Evolutionary conservation across 2,797 vertebrate species (phyloP).

Genomic region (Hafferia zeledoni): DNA sequence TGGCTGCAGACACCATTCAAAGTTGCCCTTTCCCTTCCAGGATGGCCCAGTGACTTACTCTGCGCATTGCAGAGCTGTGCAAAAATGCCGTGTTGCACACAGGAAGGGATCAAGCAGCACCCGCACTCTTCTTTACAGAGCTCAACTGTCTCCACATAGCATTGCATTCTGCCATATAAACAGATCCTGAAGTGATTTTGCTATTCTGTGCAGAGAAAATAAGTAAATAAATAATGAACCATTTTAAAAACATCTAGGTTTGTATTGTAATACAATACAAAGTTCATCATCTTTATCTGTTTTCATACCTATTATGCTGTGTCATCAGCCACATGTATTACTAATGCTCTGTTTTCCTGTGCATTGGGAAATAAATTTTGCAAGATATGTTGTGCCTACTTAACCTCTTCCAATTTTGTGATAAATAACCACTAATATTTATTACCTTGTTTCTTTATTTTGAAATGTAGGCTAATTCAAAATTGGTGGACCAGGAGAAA

Average conservation of each 20-base stretch:
- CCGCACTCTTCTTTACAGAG: background rate
- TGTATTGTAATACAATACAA: background rate
- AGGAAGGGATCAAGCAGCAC: background rate
- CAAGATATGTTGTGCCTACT: background rate
- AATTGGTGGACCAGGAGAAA: constrained; percentile 93
- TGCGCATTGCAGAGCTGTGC: fast-evolving
- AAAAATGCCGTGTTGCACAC: background rate
- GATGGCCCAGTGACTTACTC: background rate
- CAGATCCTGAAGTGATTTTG: background rate
- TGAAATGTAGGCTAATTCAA: constrained; percentile 83
- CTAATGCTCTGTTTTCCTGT: background rate
- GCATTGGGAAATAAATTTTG: background rate
- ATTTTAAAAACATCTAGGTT: background rate
- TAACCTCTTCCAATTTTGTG: background rate
- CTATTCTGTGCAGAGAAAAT: background rate
- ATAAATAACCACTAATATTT: background rate
- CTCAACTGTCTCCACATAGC: background rate
- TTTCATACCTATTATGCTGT: background rate
- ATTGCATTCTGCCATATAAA: background rate
- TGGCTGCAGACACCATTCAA: background rate
- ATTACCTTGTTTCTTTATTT: constrained; percentile 23
- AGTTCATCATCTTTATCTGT: background rate
- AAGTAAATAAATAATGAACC: background rate
- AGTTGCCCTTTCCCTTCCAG: background rate
- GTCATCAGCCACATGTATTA: background rate